Conservation (phyloP, 2,797 vertebrate species). For the Margarornis squamiger region DNA sequence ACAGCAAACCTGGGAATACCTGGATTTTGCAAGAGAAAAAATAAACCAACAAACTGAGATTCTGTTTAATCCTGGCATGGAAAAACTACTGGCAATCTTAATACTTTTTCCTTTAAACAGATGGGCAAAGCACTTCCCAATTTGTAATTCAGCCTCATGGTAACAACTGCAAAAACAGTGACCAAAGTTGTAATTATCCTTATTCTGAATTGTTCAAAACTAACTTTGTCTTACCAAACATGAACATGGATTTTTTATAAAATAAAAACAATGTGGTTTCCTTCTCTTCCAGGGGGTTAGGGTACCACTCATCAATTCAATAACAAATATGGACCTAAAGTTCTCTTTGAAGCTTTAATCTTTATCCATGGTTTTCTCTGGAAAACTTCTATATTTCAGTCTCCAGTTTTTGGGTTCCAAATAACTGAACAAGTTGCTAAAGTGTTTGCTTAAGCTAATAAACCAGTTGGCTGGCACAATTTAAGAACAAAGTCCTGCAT, state of each 20-base stretch:
- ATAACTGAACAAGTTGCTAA: background rate
- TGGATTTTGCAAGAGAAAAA: background rate
- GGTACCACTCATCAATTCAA: background rate
- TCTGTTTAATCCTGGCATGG: background rate
- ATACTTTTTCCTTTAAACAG: background rate
- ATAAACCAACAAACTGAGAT: background rate
- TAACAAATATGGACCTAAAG: background rate
- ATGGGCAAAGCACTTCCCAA: background rate
- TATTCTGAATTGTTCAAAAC: background rate
- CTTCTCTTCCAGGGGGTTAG: background rate
- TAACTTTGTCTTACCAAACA: background rate
- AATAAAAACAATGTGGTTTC: background rate
- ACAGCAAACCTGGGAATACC: background rate
- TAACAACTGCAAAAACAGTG: background rate
- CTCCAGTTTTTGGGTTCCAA: background rate
- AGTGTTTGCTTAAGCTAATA: background rate
- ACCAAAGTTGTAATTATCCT: background rate
- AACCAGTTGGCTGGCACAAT: background rate
- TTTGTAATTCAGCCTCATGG: background rate
- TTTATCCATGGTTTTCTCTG: background rate
- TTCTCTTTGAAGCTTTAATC: background rate
- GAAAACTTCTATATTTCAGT: background rate
- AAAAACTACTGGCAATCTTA: background rate
- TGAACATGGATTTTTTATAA: background rate
- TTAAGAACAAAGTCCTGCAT: background rate